A percentile compares a stretch with the other conserved stretches of the same genome.
These are phyloP conservation scores for Conus canariensis DNA, from an alignment of 2,888 invertebrate genomes.

Conservation along the genomic window DNA sequence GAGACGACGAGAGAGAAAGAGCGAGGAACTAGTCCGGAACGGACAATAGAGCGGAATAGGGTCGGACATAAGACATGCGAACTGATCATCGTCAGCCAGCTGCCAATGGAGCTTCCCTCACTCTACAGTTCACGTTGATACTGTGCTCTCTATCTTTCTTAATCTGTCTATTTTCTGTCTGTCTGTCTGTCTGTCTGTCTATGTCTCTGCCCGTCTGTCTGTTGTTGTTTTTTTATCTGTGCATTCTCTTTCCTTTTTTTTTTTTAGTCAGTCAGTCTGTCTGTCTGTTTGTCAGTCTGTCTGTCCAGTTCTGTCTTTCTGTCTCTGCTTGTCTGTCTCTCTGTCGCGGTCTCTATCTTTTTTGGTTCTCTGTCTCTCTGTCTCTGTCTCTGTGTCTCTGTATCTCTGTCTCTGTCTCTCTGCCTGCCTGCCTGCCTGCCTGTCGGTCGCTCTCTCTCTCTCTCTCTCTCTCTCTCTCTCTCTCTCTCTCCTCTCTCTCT, in stretches of 20 bases:
- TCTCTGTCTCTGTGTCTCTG: not conserved
- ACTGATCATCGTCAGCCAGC: too few relatives aligned
- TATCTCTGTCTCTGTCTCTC: not conserved
- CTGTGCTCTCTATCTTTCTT: not conserved
- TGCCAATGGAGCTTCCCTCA: too few relatives aligned
- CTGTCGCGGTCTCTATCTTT: not conserved
- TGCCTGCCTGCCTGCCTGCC: not conserved
- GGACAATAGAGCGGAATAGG: not conserved
- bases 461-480: too few relatives aligned
- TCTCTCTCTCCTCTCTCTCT: too few relatives aligned
- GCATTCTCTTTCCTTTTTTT: not conserved
- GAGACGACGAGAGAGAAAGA: not conserved
- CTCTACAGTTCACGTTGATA: too few relatives aligned
- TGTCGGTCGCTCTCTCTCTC: too few relatives aligned
- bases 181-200: conserved; percentile 20
- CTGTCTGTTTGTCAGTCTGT: not conserved
- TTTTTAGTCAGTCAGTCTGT: not conserved
- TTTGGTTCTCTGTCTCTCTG: not conserved
- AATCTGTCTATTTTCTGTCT: not conserved
- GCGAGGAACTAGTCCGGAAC: not conserved
- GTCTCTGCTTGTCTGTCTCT: conserved; percentile 15
- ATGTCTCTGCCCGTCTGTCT: conserved; percentile 11
- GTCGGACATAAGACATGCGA: too few relatives aligned
- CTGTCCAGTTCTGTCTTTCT: not conserved
- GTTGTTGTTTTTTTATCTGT: not conserved